Conservation (phyloP, 2,888 invertebrate species). For the Mesorhabditis belari region DNA sequence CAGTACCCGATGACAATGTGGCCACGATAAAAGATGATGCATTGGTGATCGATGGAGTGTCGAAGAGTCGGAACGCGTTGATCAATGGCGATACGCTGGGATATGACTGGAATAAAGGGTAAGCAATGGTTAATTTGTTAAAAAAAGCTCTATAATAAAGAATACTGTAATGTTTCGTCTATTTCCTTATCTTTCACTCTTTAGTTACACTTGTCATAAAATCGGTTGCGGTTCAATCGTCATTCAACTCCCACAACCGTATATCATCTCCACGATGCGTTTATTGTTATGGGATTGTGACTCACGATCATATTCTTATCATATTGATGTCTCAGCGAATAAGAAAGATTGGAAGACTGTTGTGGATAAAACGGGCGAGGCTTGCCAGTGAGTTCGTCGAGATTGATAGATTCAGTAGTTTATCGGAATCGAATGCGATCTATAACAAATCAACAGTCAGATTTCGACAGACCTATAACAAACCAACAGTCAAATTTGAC, state of each 20-base stretch:
- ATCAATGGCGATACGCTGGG: constrained; percentile 73
- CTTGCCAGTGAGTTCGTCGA: constrained; percentile 61
- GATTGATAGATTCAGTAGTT: no score
- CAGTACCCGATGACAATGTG: constrained; percentile 80
- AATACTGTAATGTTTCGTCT: no score
- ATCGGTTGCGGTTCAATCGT: constrained; percentile 82
- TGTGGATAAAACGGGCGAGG: constrained; percentile 76
- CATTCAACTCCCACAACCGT: constrained; percentile 91
- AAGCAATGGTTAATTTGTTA: background rate
- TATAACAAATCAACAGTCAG: no score
- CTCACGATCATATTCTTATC: constrained; percentile 58
- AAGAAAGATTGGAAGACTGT: constrained; percentile 62
- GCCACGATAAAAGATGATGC: constrained; percentile 84
- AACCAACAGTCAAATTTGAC: no score
- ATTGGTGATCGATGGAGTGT: constrained; percentile 88
- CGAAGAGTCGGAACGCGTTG: constrained; percentile 82
- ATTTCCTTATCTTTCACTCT: constrained; percentile 23
- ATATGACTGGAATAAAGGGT: constrained; percentile 29
- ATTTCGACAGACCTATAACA: no score
- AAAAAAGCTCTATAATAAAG: no score
- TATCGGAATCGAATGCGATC: no score
- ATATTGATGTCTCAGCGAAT: constrained; percentile 59
- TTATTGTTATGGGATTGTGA: constrained; percentile 85
- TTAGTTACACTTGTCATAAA: constrained; percentile 53
- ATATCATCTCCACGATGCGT: constrained; percentile 80